These are phyloP conservation scores for Arrhopalites spinosus DNA, from an alignment of 2,888 invertebrate species.

Conservation along the genomic window DNA sequence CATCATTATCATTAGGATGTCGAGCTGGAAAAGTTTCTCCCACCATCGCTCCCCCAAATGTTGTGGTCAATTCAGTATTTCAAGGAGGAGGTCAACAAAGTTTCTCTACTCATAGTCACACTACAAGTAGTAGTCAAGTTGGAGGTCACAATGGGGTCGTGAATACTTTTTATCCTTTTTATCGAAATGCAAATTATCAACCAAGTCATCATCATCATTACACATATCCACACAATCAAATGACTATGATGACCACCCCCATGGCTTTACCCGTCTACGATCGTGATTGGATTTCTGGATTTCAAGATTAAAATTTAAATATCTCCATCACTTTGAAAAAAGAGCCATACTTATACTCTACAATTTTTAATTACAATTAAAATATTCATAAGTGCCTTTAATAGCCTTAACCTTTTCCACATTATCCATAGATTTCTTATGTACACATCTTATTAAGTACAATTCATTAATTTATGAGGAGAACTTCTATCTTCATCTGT, in stretches of 20 bases:
- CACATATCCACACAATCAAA: conserved; percentile 11
- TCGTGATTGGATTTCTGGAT: conserved; percentile 32
- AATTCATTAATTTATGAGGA: too few relatives aligned
- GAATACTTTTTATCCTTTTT: conserved; percentile 48
- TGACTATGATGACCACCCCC: background rate
- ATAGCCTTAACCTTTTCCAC: too few relatives aligned
- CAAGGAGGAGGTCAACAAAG: conserved; percentile 45
- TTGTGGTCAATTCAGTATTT: conserved; percentile 54
- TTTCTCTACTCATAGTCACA: background rate
- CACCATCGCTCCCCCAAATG: conserved; percentile 54
- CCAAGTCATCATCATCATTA: conserved; percentile 35
- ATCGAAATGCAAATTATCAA: conserved; percentile 47
- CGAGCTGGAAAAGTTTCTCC: background rate
- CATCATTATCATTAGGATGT: conserved; percentile 26
- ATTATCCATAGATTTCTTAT: too few relatives aligned
- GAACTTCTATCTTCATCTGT: too few relatives aligned
- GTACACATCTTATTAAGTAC: too few relatives aligned
- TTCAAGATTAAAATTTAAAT: conserved; percentile 3
- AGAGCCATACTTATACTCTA: too few relatives aligned
- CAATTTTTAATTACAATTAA: too few relatives aligned
- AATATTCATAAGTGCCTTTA: too few relatives aligned
- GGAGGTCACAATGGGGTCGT: conserved; percentile 37
- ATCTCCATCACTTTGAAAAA: too few relatives aligned
- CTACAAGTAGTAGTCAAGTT: conserved; percentile 11
- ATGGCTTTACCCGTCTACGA: conserved; percentile 33